Evolutionary conservation across 2,797 vertebrate genomes (phyloP).

Genomic region (Cyprinella venusta): DNA sequence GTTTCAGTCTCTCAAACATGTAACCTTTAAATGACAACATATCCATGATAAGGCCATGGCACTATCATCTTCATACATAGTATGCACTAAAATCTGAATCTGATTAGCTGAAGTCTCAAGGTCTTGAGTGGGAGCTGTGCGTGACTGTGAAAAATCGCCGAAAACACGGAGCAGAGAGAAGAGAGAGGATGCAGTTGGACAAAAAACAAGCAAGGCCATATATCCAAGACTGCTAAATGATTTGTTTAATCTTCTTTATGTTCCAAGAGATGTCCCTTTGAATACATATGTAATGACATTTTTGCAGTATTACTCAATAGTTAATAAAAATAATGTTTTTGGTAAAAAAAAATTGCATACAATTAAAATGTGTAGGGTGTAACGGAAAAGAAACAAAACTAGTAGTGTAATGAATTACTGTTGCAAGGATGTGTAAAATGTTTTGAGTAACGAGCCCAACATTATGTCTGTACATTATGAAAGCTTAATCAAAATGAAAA

Average conservation of each 20-base stretch:
- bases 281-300: not conserved
- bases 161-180: not conserved
- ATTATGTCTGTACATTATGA: not conserved
- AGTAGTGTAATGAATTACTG: no score
- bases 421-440: no score
- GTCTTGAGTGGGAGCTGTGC: conserved; percentile 13
- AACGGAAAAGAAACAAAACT: no score
- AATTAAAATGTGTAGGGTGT: no score
- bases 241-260: not conserved
- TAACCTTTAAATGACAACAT: not conserved
- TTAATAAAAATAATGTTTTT: not conserved
- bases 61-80: not conserved
- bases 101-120: conserved; percentile 4
- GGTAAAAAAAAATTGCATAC: no score
- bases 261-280: not conserved
- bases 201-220: conserved; percentile 9
- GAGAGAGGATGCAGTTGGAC: not conserved
- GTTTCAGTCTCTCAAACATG: not conserved
- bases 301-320: not conserved
- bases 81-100: conserved; percentile 11
- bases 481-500: conserved; percentile 6
- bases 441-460: no score
- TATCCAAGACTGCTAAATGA: not conserved
- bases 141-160: not conserved
- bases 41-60: not conserved